Conservation (phyloP, 92 coral and sea anemone species). For the Parazoanthus swiftii region DNA sequence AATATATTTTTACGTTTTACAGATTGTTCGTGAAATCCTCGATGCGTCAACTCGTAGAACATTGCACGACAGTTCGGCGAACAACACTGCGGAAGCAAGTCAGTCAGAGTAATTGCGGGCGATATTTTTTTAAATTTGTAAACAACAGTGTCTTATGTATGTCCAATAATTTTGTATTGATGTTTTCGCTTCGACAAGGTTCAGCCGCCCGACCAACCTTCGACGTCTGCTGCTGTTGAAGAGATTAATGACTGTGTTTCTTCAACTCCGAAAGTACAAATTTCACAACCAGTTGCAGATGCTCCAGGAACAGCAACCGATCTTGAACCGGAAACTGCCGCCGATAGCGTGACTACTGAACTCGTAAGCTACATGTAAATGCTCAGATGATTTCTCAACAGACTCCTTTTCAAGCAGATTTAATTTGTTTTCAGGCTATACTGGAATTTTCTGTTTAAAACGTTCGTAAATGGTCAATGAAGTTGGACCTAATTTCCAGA, state of each 20-base stretch:
- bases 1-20: slow-evolving; percentile 18
- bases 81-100: slow-evolving; percentile 17
- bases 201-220: too few relatives aligned
- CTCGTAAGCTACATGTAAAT: background rate
- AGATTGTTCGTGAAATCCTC: slow-evolving; percentile 31
- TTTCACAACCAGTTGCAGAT: slow-evolving; percentile 19
- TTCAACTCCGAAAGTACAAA: background rate
- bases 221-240: too few relatives aligned
- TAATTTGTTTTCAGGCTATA: background rate
- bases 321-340: slow-evolving; percentile 11
- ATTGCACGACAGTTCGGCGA: background rate
- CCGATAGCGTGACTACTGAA: slow-evolving; percentile 8
- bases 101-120: background rate
- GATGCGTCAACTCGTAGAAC: slow-evolving; percentile 28
- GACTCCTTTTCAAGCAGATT: slow-evolving; percentile 20
- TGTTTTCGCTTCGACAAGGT: background rate
- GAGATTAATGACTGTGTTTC: slow-evolving; percentile 15
- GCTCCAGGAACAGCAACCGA: slow-evolving; percentile 1
- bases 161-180: background rate
- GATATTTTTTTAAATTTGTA: slow-evolving; percentile 25
- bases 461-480: background rate
- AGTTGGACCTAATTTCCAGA: background rate
- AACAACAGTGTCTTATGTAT: background rate
- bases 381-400: background rate
- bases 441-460: background rate